Evolutionary conservation across 2,888 invertebrate species (phyloP), one percentile per base, ranked within the genome.

Genomic region (Oscheius myriophilus): DNA sequence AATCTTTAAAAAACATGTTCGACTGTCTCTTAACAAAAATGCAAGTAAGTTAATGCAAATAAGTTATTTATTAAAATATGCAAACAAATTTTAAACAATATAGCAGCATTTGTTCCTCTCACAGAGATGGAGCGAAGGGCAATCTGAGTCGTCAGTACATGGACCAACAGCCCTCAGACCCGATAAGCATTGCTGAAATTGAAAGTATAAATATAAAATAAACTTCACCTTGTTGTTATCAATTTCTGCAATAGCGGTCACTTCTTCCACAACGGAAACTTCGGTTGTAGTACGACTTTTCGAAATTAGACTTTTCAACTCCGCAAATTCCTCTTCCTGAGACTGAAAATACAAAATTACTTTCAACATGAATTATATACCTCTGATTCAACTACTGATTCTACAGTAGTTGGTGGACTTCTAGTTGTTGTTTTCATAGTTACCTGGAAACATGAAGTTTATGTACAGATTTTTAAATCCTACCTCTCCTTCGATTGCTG

Each of bases 121-220:
- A 46, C 75, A 78, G 39, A 68, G 68, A 63, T 78, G 78, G 7
- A 78, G 66, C 0, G 78, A 69, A 9, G 78, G 78, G 33, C 78
- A 78, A 23, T 78, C 78, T 2, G 71, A 66, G 49, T 78, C 78
- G 3, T 78, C 78, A 2, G 76, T 69, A 49, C 78, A 78, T 1
- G 76, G 78, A 0, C 78, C 78, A 18, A 78, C 74, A 1, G 75
- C 67, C 0, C 70, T 61, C 3, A 78, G 67, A 0, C 78, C 76
- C 0, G 75, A 76, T 14, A 63, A 43, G 65, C 78, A 78, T 41
- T 54, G 69, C 78, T 78, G 55, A 58, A 76, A 16, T 25, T 54
- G 11, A 12, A 16, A 39, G 33, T 49, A 26, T 16, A 43, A 21
- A 12, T 11, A 3, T 21, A 39, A 2, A 58, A 33, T 3, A 16